Percentiles rank a stretch among this genome's conserved stretches.
These are phyloP conservation scores for Macrosoma leucophasiata DNA, from an alignment of 2,888 invertebrate species.

Conservation along the genomic window DNA sequence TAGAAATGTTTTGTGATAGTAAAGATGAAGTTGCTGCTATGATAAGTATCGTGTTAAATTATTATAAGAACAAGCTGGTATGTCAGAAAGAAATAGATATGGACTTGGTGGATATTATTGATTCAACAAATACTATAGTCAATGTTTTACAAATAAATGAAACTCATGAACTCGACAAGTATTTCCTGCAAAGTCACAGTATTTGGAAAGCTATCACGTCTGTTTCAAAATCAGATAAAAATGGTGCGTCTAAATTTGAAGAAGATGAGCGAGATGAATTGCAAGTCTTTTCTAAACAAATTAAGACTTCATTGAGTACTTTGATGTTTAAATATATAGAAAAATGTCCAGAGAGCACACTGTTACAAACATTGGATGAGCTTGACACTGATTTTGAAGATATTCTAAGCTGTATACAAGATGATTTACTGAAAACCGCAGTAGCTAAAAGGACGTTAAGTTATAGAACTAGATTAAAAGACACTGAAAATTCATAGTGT, in stretches of 20 bases:
- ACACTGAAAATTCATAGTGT: too few relatives aligned
- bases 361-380: slow-evolving; percentile 41
- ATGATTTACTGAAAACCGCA: slow-evolving; percentile 33
- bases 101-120: slow-evolving; percentile 53
- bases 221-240: slow-evolving; percentile 38
- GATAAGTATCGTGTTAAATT: slow-evolving; percentile 44
- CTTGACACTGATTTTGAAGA: slow-evolving; percentile 44
- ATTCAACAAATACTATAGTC: slow-evolving; percentile 47
- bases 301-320: slow-evolving; percentile 42
- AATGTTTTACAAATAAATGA: slow-evolving; percentile 39
- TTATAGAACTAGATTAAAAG: slow-evolving; percentile 47
- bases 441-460: slow-evolving; percentile 41
- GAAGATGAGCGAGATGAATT: slow-evolving; percentile 44
- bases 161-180: slow-evolving; percentile 39
- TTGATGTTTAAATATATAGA: slow-evolving; percentile 50
- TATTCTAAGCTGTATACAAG: slow-evolving; percentile 38
- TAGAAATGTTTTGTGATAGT: slow-evolving; percentile 40
- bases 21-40: slow-evolving; percentile 40
- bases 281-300: slow-evolving; percentile 39
- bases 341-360: slow-evolving; percentile 43
- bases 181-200: slow-evolving; percentile 44
- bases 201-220: slow-evolving; percentile 51
- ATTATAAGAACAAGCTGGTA: slow-evolving; percentile 54
- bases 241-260: slow-evolving; percentile 42
- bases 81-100: slow-evolving; percentile 51